phyloP scores from a whole-genome alignment of 37 sponge, comb jelly and placozoan genomes.

The Cliona cf. orientalis region DNA sequence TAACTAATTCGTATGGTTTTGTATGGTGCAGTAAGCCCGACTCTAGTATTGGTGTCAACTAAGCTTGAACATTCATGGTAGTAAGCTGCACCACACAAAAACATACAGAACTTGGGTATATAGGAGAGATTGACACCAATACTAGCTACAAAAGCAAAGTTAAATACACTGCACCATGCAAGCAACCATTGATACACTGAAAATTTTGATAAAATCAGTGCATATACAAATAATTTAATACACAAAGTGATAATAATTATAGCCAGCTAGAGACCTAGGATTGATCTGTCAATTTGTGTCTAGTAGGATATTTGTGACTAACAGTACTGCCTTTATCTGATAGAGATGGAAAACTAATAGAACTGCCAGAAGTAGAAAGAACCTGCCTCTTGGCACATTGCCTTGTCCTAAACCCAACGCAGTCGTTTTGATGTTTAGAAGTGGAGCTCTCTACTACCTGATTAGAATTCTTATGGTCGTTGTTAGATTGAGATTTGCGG shows the following conservation, averaged over 20 bases:
- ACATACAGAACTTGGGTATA: conserved; percentile 13
- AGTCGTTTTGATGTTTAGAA: too few species aligned
- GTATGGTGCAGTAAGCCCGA: background rate
- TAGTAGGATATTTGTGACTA: conserved; percentile 45
- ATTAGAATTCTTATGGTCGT: too few species aligned
- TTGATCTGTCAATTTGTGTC: conserved; percentile 30
- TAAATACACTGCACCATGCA: conserved; percentile 5
- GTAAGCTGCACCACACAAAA: background rate
- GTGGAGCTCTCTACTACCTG: too few species aligned
- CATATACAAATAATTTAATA: conserved; percentile 11
- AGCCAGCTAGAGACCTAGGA: background rate
- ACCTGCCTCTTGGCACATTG: too few species aligned
- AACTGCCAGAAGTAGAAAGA: too few species aligned
- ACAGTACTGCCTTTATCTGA: too few species aligned
- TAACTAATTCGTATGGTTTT: background rate
- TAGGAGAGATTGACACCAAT: conserved; percentile 69
- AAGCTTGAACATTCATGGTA: background rate
- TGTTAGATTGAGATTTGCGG: too few species aligned
- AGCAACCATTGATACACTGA: background rate
- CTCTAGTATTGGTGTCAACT: conserved; percentile 53
- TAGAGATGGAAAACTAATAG: too few species aligned
- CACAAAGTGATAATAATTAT: background rate
- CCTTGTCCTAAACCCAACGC: too few species aligned
- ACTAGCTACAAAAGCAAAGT: conserved; percentile 7
- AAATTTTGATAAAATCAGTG: background rate